phyloP scores from a whole-genome alignment of 2,797 vertebrate genomes.

The Fistularia commersonii region DNA sequence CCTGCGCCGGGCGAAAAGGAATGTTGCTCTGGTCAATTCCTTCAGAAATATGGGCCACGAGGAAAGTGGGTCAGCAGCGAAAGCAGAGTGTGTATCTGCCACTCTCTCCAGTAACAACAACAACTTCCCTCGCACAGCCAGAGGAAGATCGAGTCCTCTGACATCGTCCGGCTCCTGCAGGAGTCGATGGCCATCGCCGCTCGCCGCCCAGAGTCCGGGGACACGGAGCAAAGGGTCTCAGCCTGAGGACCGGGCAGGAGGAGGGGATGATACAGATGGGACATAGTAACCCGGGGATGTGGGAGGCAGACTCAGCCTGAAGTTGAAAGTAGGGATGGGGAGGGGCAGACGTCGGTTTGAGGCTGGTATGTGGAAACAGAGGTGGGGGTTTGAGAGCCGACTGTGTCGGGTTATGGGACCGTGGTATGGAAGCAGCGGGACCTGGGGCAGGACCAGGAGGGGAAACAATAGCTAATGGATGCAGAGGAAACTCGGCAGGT shows the following conservation, averaged over 20 bases:
- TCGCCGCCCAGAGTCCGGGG: neutral
- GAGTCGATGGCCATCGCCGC: constrained; percentile 27
- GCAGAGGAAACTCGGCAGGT: constrained; percentile 59
- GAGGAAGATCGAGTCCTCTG: neutral
- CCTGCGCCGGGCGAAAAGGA: constrained; percentile 22
- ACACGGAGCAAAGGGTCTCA: constrained; percentile 28
- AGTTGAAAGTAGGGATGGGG: constrained; percentile 3
- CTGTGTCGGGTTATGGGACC: constrained; percentile 5
- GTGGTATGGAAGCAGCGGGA: constrained; percentile 43
- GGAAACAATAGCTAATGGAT: constrained; percentile 69
- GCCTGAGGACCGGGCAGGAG: neutral
- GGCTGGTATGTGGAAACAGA: constrained; percentile 22
- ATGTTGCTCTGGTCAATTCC: constrained; percentile 31
- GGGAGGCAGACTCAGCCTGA: constrained; percentile 5
- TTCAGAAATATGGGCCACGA: constrained; percentile 19
- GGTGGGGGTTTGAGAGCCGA: constrained; percentile 23
- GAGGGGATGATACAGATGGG: constrained; percentile 22
- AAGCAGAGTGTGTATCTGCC: constrained; percentile 23
- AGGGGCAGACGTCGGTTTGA: constrained; percentile 8
- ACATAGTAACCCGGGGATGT: constrained; percentile 5
- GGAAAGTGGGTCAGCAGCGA: constrained; percentile 54
- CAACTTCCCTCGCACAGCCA: constrained; percentile 33
- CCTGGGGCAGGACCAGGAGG: constrained; percentile 37
- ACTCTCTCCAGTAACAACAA: constrained; percentile 33
- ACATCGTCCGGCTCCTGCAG: constrained; percentile 5